Base-by-base conservation (phyloP, 2,888 invertebrate genomes). In the Tethea ocularis region DNA sequence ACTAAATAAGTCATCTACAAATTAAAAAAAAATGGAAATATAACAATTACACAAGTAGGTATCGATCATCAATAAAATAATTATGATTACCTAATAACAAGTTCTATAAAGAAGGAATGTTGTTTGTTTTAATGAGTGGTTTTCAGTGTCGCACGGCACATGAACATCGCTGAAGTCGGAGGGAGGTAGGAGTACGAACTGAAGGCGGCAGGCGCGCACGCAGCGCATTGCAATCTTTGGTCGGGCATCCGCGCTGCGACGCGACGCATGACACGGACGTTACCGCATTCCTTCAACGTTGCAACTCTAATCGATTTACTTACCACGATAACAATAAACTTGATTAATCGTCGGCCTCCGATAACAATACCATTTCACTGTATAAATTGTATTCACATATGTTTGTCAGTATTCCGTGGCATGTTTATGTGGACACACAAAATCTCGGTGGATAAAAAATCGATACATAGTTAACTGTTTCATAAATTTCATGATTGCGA, bases 341-440 rank as follows among this genome's bases (percentile, higher is more conserved):
- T 20, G 33, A 76, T 79, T 83, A 78, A 84, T 84, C 77, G 86
- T 78, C 74, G 76, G 73, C 63, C 60, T 53, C 63, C 70, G 89
- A 90, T 90, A 88, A 88, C 73, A 75, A 73, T 75, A 80, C 61
- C 65, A 68, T 72, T 76, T 78, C 74, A 77, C 71, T 74, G 75
- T 74, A 74, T 78, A 77, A 72, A 61, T 74, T 63, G 64, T 75
- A 76, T 77, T 71, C 76, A 74, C 70, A 67, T 77, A 75, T 68
- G 73, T 75, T 69, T 56, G 77, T 64, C 80, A 89, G 89, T 89
- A 69, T 66, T 74, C 67, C 72, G 81, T 72, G 72, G 73, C 70
- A 64, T 72, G 74, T 69, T 71, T 68, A 62, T 63, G 63, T 60
- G 71, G 59, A 64, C 72, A 64, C 66, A 73, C 78, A 71, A 66